Evolutionary conservation across 2,888 invertebrate species (phyloP).

Genomic region (Drosophila meridionalis): DNA sequence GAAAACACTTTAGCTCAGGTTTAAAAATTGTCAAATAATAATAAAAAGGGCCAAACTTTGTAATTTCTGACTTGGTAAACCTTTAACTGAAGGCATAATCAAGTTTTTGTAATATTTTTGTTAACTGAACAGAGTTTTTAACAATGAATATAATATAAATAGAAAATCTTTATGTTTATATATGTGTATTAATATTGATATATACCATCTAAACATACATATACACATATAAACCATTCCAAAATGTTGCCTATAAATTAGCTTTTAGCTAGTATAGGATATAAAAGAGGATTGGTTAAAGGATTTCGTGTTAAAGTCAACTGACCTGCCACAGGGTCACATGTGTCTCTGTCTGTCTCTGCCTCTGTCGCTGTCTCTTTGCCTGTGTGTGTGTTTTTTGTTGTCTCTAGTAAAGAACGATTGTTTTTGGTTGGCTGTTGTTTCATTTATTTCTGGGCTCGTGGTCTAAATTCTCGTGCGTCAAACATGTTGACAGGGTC

Average conservation of each 20-base stretch:
- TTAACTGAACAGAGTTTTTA: neutral
- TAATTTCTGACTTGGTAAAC: neutral
- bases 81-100: neutral
- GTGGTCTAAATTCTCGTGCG: slow-evolving; percentile 65
- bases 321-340: slow-evolving; percentile 24
- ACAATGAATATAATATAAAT: neutral
- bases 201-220: neutral
- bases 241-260: neutral
- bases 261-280: neutral
- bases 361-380: too few relatives aligned
- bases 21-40: too few relatives aligned
- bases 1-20: too few relatives aligned
- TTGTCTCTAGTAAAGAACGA: slow-evolving; percentile 18
- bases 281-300: slow-evolving; percentile 10
- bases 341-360: slow-evolving; percentile 21
- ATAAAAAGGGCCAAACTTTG: neutral
- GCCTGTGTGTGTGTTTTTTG: neutral
- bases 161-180: neutral
- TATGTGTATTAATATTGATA: neutral
- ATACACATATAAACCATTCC: neutral
- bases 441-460: slow-evolving; percentile 51
- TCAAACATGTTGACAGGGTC: slow-evolving; percentile 74
- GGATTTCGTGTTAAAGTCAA: slow-evolving; percentile 38
- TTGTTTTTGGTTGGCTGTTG: slow-evolving; percentile 29
- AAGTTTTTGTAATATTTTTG: neutral